Base-by-base conservation (phyloP, 2,888 invertebrate species). In the Lithophane semibrunnea region DNA sequence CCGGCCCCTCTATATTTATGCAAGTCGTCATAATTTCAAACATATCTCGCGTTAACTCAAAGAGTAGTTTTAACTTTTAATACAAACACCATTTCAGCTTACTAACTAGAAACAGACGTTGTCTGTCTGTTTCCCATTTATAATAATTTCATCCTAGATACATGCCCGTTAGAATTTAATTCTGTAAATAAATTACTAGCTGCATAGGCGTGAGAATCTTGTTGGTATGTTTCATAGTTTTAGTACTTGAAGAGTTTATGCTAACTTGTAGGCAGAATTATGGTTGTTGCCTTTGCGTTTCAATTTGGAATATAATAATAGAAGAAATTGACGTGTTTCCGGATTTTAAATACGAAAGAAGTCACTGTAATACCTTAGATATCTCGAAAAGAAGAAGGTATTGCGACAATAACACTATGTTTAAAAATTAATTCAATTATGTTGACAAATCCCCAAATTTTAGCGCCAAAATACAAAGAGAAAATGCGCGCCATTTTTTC, bases 111-210 rank as follows among this genome's bases (percentile, higher is more conserved):
- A 79, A 66, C 75, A 66, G 80, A 83, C 79, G 70, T 44, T 78
- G 84, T 78, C 85, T 67, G 86, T 83, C 86, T 29, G 80, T 76
- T 82, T 82, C 75, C 52, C 75, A 85, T 88, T 87, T 76, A 87
- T 87, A 88, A 86, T 88, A 88, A 86, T 88, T 87, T 80, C 78
- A 85, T 88, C 79, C 79, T 49, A 86, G 85, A 83, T 77, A 82
- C 80, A 77, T 71, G 80, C 69, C 87, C 87, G 84, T 87, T 87
- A 80, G 84, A 87, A 87, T 85, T 82, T 84, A 85, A 86, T 84
- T 84, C 84, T 56, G 82, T 52, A 85, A 88, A 88, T 85, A 88
- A 84, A 87, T 85, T 86, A 86, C 76, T 73, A 29, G 69, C 56
- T n/a, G 69, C 56, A 21, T 64, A 3, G 68, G 72, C 78, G 81